A percentile compares a stretch with the other conserved stretches of the same genome.
phyloP scores from a whole-genome alignment of 2,113 vertebrate genomes.

The Archilochus colubris region DNA sequence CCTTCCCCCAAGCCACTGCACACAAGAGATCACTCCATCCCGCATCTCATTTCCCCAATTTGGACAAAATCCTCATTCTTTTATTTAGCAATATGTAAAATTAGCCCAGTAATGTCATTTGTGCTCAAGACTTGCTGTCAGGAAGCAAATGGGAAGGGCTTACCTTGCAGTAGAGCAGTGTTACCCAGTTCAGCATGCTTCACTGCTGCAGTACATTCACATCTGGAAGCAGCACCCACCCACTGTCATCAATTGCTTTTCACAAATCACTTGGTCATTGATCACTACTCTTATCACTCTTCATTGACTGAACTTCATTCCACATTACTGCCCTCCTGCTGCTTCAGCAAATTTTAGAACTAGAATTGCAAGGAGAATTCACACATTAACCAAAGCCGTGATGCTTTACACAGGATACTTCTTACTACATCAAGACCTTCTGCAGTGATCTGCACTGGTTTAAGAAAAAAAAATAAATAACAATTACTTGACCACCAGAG shows the following conservation, averaged over 20 bases:
- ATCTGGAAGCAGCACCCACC: not conserved
- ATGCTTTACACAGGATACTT: not conserved
- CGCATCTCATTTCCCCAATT: not conserved
- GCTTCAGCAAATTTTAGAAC: constrained; percentile 25
- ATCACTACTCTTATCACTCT: not conserved
- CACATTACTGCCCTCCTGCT: not conserved
- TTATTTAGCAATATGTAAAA: not conserved
- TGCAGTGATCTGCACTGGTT: not conserved
- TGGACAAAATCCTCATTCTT: not conserved
- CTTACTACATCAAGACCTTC: not conserved
- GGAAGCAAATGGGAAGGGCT: not conserved
- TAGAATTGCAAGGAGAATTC: not conserved
- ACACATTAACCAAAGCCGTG: not conserved
- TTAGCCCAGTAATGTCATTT: not conserved
- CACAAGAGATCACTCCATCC: not conserved
- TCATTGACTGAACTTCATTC: constrained; percentile 15
- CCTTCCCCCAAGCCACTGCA: not conserved
- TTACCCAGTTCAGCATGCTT: not conserved
- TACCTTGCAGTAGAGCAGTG: not conserved
- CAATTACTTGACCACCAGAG: not conserved
- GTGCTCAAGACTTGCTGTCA: not conserved
- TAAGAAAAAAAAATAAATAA: not conserved
- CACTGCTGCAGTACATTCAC: not conserved
- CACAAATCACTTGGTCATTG: constrained; percentile 25
- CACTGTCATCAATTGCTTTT: not conserved